Evolutionary conservation across 2,113 vertebrate species (phyloP).

Genomic region (Leiothrix lutea): DNA sequence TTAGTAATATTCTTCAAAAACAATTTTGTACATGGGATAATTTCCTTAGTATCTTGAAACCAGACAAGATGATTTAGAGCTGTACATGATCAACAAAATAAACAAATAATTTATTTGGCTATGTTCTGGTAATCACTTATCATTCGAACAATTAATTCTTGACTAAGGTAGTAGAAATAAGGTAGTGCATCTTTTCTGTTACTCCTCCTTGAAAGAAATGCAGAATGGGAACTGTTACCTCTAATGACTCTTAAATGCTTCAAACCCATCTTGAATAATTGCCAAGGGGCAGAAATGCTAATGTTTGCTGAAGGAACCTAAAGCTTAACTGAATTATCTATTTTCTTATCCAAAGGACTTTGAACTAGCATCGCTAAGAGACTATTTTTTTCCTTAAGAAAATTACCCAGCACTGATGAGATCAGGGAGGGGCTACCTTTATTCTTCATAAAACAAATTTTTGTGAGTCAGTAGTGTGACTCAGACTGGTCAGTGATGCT

Average conservation of each 20-base stretch:
- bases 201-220: constrained; percentile 33
- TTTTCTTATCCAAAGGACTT: constrained; percentile 53
- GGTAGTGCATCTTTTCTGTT: constrained; percentile 2
- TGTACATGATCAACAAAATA: constrained; percentile 14
- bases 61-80: neutral
- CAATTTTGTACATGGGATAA: neutral
- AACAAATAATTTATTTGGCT: constrained; percentile 13
- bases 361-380: constrained; percentile 29
- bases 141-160: constrained; percentile 42
- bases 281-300: neutral
- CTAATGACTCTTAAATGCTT: constrained; percentile 54
- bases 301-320: constrained; percentile 13
- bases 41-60: neutral
- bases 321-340: constrained; percentile 39
- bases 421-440: neutral
- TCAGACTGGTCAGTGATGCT: neutral
- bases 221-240: constrained; percentile 43
- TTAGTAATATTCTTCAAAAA: neutral
- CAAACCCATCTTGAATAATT: constrained; percentile 32
- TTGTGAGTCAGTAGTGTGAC: constrained; percentile 4
- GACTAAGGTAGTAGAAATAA: constrained; percentile 43
- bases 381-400: neutral
- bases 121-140: constrained; percentile 12
- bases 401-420: constrained; percentile 12
- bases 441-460: neutral